These are phyloP conservation scores for Leptopterna dolabrata DNA, from an alignment of 2,888 invertebrate species.

Conservation along the genomic window DNA sequence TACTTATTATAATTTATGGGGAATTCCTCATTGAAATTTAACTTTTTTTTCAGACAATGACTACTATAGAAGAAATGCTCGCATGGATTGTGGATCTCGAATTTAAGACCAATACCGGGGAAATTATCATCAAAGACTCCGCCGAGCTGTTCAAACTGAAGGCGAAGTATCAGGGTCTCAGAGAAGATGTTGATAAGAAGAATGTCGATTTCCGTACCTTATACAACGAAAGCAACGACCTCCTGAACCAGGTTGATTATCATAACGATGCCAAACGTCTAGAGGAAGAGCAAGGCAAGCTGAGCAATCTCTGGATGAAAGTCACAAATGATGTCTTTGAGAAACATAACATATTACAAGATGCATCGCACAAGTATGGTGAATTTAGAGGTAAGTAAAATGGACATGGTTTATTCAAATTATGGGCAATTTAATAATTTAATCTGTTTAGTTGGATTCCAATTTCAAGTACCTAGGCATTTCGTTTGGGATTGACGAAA, in stretches of 20 bases:
- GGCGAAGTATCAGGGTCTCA: constrained; percentile 76
- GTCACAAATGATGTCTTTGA: constrained; percentile 78
- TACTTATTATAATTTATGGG: too few species aligned
- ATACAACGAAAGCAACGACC: constrained; percentile 69
- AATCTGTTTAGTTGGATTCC: not conserved
- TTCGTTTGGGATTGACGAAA: not conserved
- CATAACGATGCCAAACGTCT: constrained; percentile 40
- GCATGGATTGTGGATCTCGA: constrained; percentile 76
- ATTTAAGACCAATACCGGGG: constrained; percentile 73
- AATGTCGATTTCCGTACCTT: constrained; percentile 66
- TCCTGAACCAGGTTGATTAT: constrained; percentile 53
- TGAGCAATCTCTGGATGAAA: constrained; percentile 71
- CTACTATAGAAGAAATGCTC: constrained; percentile 70
- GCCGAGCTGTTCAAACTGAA: constrained; percentile 79
- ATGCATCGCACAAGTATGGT: constrained; percentile 81
- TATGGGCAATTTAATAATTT: not conserved
- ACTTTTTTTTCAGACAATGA: constrained; percentile 67
- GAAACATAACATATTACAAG: constrained; percentile 74
- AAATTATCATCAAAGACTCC: constrained; percentile 72
- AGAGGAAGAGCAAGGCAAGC: constrained; percentile 44
- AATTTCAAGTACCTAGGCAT: too few species aligned
- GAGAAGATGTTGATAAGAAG: constrained; percentile 78
- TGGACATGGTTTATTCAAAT: not conserved
- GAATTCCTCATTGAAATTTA: too few species aligned
- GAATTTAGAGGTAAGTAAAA: constrained; percentile 73